These are phyloP conservation scores for Sphinx pinastri DNA, from an alignment of 2,888 invertebrate genomes.

Conservation along the genomic window DNA sequence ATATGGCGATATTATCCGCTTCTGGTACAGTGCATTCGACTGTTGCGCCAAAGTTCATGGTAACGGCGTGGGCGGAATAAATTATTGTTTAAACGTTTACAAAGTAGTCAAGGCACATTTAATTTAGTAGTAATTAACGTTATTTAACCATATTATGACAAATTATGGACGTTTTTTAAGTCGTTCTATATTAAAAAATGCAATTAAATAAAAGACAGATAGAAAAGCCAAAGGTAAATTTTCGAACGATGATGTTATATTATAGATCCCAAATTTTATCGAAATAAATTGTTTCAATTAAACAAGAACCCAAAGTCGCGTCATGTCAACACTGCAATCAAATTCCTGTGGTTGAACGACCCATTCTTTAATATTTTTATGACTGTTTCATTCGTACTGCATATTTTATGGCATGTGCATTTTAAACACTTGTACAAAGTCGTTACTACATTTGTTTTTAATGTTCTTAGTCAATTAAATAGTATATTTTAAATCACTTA, in stretches of 20 bases:
- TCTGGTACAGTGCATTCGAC: conserved; percentile 5
- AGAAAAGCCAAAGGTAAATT: no score
- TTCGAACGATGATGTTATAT: no score
- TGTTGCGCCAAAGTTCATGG: conserved; percentile 44
- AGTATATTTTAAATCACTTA: no score
- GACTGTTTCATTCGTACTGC: neutral
- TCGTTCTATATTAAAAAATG: no score
- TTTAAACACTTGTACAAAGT: neutral
- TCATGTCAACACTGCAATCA: conserved; percentile 2
- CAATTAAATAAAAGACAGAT: no score
- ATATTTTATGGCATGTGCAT: conserved; percentile 3
- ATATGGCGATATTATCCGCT: conserved; percentile 47
- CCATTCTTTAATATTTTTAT: conserved; percentile 4
- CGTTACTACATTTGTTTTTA: neutral
- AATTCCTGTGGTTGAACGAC: conserved; percentile 16
- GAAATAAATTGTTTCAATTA: no score
- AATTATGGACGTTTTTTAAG: neutral
- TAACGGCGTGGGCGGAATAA: conserved; percentile 44
- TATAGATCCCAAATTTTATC: no score
- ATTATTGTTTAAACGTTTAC: conserved; percentile 7
- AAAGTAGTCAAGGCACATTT: neutral
- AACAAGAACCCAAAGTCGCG: neutral
- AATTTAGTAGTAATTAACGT: neutral
- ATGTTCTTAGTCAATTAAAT: no score
- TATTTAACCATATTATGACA: neutral